A percentile compares a stretch with the other conserved stretches of the same genome.
Conservation (phyloP, 2,888 invertebrate genomes). For the Eretmocerus hayati region DNA sequence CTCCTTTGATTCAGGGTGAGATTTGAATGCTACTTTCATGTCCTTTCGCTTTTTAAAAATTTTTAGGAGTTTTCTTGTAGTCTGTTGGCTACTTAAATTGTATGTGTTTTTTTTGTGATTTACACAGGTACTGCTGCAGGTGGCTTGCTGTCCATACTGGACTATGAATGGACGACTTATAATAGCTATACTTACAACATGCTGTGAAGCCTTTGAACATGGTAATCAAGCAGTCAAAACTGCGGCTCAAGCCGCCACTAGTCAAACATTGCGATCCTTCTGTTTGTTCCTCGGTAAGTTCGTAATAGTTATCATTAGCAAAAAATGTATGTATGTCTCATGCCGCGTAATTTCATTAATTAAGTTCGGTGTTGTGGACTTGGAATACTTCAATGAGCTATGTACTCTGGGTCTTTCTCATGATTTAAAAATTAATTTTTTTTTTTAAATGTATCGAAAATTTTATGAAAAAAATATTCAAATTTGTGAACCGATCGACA, state of each 20-base stretch:
- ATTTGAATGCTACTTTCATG: background rate
- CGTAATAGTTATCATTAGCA: background rate
- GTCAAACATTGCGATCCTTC: conserved; percentile 80
- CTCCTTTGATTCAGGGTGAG: background rate
- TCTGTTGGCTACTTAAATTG: too few species aligned
- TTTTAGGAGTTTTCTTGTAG: too few species aligned
- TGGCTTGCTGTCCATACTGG: conserved; percentile 83
- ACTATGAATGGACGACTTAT: conserved; percentile 84
- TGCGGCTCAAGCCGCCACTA: conserved; percentile 83
- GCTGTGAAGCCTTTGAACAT: conserved; percentile 73
- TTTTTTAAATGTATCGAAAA: too few species aligned
- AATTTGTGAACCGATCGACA: too few species aligned
- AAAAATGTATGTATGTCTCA: too few species aligned
- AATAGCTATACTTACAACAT: conserved; percentile 77
- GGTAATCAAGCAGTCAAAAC: conserved; percentile 76
- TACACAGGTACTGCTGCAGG: conserved; percentile 71
- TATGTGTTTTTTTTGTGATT: too few species aligned
- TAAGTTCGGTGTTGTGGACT: too few species aligned
- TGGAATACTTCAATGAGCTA: too few species aligned
- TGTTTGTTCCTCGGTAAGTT: conserved; percentile 68
- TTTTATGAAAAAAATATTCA: too few species aligned
- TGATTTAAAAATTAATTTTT: too few species aligned
- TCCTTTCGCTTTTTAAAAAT: background rate
- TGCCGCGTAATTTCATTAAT: too few species aligned
- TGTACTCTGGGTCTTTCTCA: too few species aligned